Base-by-base conservation (phyloP, 1,140 invertebrate species). In the Bicyclus anynana region DNA sequence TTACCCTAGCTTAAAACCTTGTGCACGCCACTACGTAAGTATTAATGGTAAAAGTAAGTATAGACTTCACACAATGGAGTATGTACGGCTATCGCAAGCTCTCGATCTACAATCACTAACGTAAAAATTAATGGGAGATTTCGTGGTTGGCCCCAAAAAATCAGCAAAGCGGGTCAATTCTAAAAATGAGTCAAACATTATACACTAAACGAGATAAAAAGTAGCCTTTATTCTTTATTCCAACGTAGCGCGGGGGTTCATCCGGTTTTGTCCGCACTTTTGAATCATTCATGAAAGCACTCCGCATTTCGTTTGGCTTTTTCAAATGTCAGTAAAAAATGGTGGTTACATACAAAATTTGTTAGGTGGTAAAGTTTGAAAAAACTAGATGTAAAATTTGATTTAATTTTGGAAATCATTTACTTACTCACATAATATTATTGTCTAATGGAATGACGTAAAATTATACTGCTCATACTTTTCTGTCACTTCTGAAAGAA, bases 261-360 rank as follows among this genome's bases (percentile, higher is more conserved):
- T 38, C 37, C 37, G 37, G 37, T 38, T 38, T 14, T 38, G 37
- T 38, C 37, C 37, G 37, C 13, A 16, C 37, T 14, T 38, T 38
- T 38, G 37, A 38, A 38, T 38, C 13, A 38, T 38, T 38, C 37
- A 38, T 38, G 37, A 38, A 38, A 38, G 35, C 35, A 38, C 35
- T 38, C 13, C 37, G 16, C 37, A 17, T 38, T 16, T 9, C 37
- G 37, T 14, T 38, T 38, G 37, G 37, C 16, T 38, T 38, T 38
- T 16, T 38, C 5, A 38, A 38, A 14, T 33, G 29, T 6, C 12
- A 6, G 13, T 6, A 17, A 14, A 16, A 38, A 38, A 23, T 23
- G 23, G 23, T 2, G n/a, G 13, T 35, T 1, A 35, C 0, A 35
- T 35, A 35, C 10, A 35, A 4, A 4, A 35, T 5, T 5, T n/a